Base-by-base conservation (phyloP, 2,113 vertebrate species). In the Dermatemys mawii region DNA sequence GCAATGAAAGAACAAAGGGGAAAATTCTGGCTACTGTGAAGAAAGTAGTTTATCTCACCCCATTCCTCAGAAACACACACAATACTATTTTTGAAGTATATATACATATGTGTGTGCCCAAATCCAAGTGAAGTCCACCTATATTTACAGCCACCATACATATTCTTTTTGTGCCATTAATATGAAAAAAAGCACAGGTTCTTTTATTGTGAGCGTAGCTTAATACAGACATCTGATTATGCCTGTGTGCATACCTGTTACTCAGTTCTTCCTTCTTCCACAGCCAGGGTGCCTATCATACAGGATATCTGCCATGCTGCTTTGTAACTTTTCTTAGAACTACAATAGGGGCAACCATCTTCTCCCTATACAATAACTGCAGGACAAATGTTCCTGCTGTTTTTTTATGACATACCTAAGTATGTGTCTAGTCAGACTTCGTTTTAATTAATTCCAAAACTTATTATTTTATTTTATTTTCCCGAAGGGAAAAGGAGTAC, bases 401-500 rank as follows among this genome's bases (percentile, higher is more conserved):
- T 91, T 86, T 57, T 22, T 88, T 90, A 87, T 84, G 73, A 79
- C 73, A 86, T 80, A 63, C 38, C 49, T 90, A 93, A 94, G 87
- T 73, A 89, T 5, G 3, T n/a, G 67, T 67, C 78, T 50, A 84
- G 53, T 48, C 88, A 79, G 54, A 63, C 75, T 51, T 53, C 57
- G 60, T 81, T 96, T 81, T 90, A 46, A 73, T 91, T 82, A 60
- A 88, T 89, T 94, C 85, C 70, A 92, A 86, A 54, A 48, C 1
- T 0, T 63, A 29, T 96, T 49, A 14, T 91, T 90, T 84, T 86
- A 48, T 85, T 95, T 93, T 80, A 41, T 93, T 95, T 97, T 89
- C 53, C 94, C 92, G 83, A 89, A 99, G 99, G 99, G 99, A 84
- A 99, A 99, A 98, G 99, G 99, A 1, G 38, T 99, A 51, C 99